Base-by-base conservation (phyloP, 2,797 vertebrate species). In the Pipistrellus pygmaeus region DNA sequence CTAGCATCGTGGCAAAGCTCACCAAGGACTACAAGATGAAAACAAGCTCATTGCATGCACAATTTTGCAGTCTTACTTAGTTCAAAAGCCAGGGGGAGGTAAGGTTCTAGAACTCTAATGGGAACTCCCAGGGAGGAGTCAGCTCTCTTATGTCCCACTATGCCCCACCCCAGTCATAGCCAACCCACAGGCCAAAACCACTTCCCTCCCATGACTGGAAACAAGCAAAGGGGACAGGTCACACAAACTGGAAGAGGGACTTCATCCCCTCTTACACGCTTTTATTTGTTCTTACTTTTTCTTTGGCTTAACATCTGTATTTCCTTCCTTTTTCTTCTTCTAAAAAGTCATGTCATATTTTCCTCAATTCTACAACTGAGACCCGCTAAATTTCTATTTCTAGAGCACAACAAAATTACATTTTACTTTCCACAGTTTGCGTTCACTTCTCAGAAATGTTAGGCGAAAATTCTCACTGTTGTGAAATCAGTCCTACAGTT, bases 201-300 rank as follows among this genome's bases (percentile, higher is more conserved):
- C 94, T 95, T 96, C 90, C 90, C 90, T 95, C 80, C 68, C 60
- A 23, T 10, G 78, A 57, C 0, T 0, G 85, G 77, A 91, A 93
- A 83, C 15, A 14, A 46, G 51, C 38, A 66, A 53, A 41, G n/a
- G 77, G 30, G 20, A 6, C 38, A 25, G 44, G 30, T 73, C 44
- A 38, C 55, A 15, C 44, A 32, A 8, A 27, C 44, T 8, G n/a
- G 38, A 32, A 77, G 3, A 14, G 6, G 51, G n/a, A 25, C 62
- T n/a, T 51, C 41, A 11, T 30, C 35, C 41, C 64, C 38, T 53
- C 25, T 15, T 6, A 3, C 8, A 51, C 15, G 3, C 32, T 23
- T 73, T 41, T 12, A 4, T 7, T 55, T 30, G 23, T 21, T 84
- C 81, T 71, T 84, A 23, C 69, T 88, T 78, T 71, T 57, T 41